Percentiles rank a stretch among this genome's conserved stretches.
phyloP scores from a whole-genome alignment of 2,797 vertebrate genomes.

The Bovichtus diacanthus region DNA sequence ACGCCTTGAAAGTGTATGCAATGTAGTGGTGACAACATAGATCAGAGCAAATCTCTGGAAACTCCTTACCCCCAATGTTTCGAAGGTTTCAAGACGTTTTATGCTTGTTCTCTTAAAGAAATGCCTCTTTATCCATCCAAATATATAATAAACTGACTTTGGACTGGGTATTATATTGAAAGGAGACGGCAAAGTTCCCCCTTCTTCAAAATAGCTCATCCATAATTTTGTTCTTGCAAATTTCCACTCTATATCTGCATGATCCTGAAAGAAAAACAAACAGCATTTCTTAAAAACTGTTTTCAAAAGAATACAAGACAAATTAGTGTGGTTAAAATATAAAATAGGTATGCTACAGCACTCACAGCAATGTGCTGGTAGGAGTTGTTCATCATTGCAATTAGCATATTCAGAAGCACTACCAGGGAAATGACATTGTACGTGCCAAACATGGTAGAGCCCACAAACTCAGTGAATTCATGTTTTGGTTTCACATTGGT shows the following conservation, averaged over 20 bases:
- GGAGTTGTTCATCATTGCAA: constrained; percentile 99
- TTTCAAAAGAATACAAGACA: constrained; percentile 1
- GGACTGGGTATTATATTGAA: constrained; percentile 98
- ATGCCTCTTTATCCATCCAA: constrained; percentile 89
- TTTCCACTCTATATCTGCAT: constrained; percentile 99
- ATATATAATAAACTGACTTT: constrained; percentile 93
- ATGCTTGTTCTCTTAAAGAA: constrained; percentile 86
- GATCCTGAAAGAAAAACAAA: constrained; percentile 87
- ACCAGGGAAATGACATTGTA: constrained; percentile 98
- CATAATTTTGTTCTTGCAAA: constrained; percentile 99
- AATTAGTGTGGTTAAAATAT: constrained; percentile 1
- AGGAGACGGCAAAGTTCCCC: constrained; percentile 94
- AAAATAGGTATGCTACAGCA: constrained; percentile 28
- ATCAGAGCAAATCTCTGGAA: constrained; percentile 16
- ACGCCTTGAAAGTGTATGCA: neutral
- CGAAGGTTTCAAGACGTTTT: constrained; percentile 90
- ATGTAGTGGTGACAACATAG: neutral
- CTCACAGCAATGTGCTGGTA: constrained; percentile 99
- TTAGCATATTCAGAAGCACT: constrained; percentile 98
- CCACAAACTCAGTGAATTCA: constrained; percentile 96
- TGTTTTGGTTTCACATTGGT: constrained; percentile 92
- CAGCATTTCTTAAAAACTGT: constrained; percentile 17
- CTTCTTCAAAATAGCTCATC: constrained; percentile 99
- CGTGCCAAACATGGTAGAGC: constrained; percentile 97
- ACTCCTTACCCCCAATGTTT: constrained; percentile 91